These are phyloP conservation scores for Pycnomerus fuliginosus DNA, from an alignment of 2,888 invertebrate species.

Conservation along the genomic window DNA sequence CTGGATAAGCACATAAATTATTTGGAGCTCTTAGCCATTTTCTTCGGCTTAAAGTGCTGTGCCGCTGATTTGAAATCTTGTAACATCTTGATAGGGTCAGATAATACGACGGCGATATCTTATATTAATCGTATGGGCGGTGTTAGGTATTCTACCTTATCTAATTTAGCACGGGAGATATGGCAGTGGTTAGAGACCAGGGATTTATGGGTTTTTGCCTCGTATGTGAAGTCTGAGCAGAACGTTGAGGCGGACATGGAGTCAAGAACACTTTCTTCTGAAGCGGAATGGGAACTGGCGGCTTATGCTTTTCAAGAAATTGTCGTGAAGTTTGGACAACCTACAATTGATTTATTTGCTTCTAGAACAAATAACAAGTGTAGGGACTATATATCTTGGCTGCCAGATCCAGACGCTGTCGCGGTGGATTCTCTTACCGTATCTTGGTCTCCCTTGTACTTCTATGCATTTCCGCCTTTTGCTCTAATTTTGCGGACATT, in stretches of 20 bases:
- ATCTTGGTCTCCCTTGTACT: constrained; percentile 34
- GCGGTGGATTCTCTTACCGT: constrained; percentile 35
- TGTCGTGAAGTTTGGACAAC: constrained; percentile 25
- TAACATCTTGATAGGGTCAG: constrained; percentile 29
- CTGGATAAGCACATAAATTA: constrained; percentile 10
- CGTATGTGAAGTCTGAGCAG: no score
- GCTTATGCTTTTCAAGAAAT: no score
- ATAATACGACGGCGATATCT: constrained; percentile 32
- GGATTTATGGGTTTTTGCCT: no score
- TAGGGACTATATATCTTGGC: constrained; percentile 32
- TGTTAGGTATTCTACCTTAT: no score
- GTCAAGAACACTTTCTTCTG: no score
- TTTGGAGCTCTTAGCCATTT: constrained; percentile 6
- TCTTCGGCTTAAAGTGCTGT: constrained; percentile 8
- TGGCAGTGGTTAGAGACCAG: no score
- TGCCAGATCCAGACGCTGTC: constrained; percentile 27
- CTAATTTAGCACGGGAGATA: no score
- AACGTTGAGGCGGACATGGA: no score
- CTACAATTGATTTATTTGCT: constrained; percentile 36
- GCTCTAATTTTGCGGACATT: no score
- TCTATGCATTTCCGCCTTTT: constrained; percentile 18
- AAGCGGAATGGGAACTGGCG: no score
- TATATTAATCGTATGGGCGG: constrained; percentile 31
- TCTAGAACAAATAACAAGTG: constrained; percentile 33
- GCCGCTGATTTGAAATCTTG: constrained; percentile 3